Evolutionary conservation across 2,113 vertebrate species (phyloP), one percentile per base, ranked within the genome.

Genomic region (Baryphthengus martii): DNA sequence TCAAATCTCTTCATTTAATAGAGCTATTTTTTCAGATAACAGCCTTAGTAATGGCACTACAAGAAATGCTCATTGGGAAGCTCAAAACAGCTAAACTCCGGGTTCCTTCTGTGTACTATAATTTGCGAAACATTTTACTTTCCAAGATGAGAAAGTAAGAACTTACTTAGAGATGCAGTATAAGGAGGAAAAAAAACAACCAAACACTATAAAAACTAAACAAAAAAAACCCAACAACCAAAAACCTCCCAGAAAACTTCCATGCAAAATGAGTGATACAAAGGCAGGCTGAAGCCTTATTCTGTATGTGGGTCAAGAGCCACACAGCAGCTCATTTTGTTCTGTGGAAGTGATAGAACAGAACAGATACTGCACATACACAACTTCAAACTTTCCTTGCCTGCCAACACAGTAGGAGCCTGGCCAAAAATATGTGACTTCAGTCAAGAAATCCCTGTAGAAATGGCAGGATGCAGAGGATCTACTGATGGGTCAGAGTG

Each of bases 21-120:
- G 93, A 85, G 74, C 81, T 83, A 39, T 87, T 96, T 95, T 95
- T 94, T 85, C 74, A 93, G 77, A 20, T 89, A 92, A 91, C 77
- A 79, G 78, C 50, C 56, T 76, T 2, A 1, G 75, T 88, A 94
- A 95, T 59, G 62, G 62, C 62, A 83, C 58, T 37, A 70, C 13
- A 24, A 70, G 70, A 92, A 94, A 81, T 61, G 74, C 61, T 88
- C 74, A 50, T 28, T 49, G 55, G 42, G 74, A 91, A 96, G 91
- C 78, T 85, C 62, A 74, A 76, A 96, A 18, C 45, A 89, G 71
- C 62, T 76, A 31, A 85, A 47, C 17, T 75, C 52, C 20, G 3
- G 37, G 68, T 91, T 89, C 35, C 23, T 84, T 75, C 53, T 29
- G 25, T 50, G 59, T 28, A 2, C 72, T 71, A 0, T 75, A 73